These are phyloP conservation scores for Bombylius major DNA, from an alignment of 2,888 invertebrate species.

Conservation along the genomic window DNA sequence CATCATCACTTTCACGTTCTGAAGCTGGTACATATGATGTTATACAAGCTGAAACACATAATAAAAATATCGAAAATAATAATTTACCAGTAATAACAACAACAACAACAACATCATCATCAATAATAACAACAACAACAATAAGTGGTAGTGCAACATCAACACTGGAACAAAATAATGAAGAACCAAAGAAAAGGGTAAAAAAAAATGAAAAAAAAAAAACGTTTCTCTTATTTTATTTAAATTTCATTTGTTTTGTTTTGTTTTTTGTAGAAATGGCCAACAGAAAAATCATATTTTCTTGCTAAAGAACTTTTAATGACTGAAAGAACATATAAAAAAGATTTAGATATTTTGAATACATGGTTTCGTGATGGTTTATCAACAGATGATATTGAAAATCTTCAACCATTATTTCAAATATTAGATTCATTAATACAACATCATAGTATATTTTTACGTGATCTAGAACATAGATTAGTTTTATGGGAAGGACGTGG, in stretches of 20 bases:
- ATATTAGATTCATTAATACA: conserved; percentile 74
- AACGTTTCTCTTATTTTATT: neutral
- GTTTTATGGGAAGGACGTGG: conserved; percentile 59
- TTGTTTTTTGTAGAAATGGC: conserved; percentile 41
- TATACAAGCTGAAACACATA: conserved; percentile 32
- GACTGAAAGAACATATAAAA: conserved; percentile 91
- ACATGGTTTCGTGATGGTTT: conserved; percentile 65
- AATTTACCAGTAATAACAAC: neutral
- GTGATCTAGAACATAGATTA: conserved; percentile 63
- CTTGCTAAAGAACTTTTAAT: conserved; percentile 86
- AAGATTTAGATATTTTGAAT: conserved; percentile 84
- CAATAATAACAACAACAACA: neutral
- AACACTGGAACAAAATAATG: conserved; percentile 14
- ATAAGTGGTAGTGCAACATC: conserved; percentile 4
- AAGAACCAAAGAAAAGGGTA: conserved; percentile 30
- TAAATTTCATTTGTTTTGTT: neutral
- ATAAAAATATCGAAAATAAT: conserved; percentile 16
- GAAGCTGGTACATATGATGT: conserved; percentile 36
- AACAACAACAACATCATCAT: neutral
- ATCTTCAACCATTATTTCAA: conserved; percentile 39
- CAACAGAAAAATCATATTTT: conserved; percentile 62
- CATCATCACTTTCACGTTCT: conserved; percentile 34
- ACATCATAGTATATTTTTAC: conserved; percentile 66
- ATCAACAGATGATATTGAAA: conserved; percentile 43
- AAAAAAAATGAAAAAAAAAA: neutral